Conservation (phyloP, 2,113 vertebrate species). For the Hippoglossus stenolepis region DNA sequence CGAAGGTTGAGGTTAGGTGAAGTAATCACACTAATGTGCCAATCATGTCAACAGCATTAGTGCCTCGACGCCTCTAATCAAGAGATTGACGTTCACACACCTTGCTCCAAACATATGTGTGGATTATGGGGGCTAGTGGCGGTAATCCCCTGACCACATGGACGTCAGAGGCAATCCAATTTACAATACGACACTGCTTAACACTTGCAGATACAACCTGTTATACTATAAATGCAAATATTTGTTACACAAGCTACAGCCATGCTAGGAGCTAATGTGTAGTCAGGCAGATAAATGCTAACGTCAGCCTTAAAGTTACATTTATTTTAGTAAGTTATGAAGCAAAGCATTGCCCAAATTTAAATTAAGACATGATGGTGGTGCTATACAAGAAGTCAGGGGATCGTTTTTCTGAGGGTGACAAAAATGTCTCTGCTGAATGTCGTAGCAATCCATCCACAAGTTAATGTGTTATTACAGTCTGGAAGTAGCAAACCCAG, state of each 20-base stretch:
- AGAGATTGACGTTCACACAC: slow-evolving; percentile 48
- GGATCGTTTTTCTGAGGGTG: neutral
- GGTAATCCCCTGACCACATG: slow-evolving; percentile 72
- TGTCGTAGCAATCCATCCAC: neutral
- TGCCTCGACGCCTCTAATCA: slow-evolving; percentile 51
- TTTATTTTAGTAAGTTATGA: too few species aligned
- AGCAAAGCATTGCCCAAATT: neutral
- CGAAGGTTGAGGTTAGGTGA: slow-evolving; percentile 50
- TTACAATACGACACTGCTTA: slow-evolving; percentile 60
- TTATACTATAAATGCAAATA: slow-evolving; percentile 17
- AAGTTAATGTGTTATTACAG: neutral
- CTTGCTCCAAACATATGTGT: slow-evolving; percentile 44
- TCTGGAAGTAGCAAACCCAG: neutral
- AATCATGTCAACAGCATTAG: slow-evolving; percentile 64
- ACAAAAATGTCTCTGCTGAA: neutral
- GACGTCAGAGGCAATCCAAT: slow-evolving; percentile 71
- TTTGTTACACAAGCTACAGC: neutral
- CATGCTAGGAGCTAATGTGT: neutral
- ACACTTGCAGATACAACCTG: slow-evolving; percentile 44
- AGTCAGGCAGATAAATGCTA: too few species aligned
- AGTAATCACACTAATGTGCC: slow-evolving; percentile 64
- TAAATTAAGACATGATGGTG: neutral
- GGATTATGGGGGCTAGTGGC: slow-evolving; percentile 59
- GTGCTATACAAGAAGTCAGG: neutral
- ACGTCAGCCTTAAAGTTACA: too few species aligned